Evolutionary conservation across 2,113 vertebrate genomes (phyloP), one percentile per base, ranked within the genome.

Genomic region (Rynchops niger): DNA sequence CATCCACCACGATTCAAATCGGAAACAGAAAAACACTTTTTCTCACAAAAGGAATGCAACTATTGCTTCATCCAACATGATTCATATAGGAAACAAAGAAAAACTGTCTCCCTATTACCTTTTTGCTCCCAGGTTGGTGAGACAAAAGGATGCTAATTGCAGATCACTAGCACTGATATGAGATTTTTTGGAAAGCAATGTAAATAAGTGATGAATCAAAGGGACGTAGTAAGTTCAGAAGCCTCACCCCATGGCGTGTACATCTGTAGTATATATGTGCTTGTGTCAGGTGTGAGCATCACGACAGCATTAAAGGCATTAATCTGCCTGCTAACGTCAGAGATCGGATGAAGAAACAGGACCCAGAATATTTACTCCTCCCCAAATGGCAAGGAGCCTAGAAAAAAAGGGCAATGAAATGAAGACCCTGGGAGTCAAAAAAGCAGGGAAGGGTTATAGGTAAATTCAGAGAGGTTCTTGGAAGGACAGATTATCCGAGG

Each of bases 401-500:
- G 15, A 62, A 80, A 77, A 9, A 80, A 88, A 62, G 3, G 13
- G 36, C 53, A 77, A 61, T 32, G 17, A 82, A 93, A 91, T 40
- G 0, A 76, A 66, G 50, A 90, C 5, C 12, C 14, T 56, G 11
- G 7, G 5, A 87, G 34, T 49, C 0, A 43, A 80, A 72, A 74
- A 88, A 47, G 12, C 14, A 9, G 29, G 0, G 0, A 4, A 29
- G 6, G 13, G 3, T 32, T 45, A 13, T n/a, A 58, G 19, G 22
- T 58, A 73, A 69, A 72, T 80, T 88, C 40, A n/a, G 34, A 73
- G 40, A 74, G 7, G 9, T 79, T 91, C 20, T 59, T 74, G 36
- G 19, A 82, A 9, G 25, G 9, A 22, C 17, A 85, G 61, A 26
- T 72, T 85, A 70, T 38, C 43, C 45, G 45, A 86, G 8, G 19